phyloP scores from a whole-genome alignment of 2,113 vertebrate species.

The Illadopsis cleaveri region DNA sequence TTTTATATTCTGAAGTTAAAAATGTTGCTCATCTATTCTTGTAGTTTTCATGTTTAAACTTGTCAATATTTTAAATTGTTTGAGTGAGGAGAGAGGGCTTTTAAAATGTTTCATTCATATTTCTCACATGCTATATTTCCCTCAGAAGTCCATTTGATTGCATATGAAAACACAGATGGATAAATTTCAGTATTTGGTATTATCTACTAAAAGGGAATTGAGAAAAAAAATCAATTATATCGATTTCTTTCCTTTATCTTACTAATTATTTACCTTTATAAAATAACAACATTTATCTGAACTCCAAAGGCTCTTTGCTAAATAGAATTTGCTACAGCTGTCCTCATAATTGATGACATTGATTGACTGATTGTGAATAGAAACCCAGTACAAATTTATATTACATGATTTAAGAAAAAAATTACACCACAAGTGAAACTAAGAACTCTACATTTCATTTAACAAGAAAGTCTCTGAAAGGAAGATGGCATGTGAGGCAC shows the following conservation, averaged over 20 bases:
- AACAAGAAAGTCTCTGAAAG: background rate
- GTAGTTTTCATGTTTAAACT: background rate
- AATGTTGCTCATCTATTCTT: background rate
- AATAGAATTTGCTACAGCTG: background rate
- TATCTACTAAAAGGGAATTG: background rate
- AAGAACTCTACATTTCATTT: background rate
- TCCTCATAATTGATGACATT: background rate
- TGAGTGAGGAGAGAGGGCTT: background rate
- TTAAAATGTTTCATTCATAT: background rate
- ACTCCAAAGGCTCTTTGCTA: background rate
- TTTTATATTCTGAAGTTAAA: background rate
- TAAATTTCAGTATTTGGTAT: background rate
- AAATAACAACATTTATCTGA: background rate
- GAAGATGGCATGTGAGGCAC: background rate
- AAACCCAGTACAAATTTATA: background rate
- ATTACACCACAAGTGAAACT: background rate
- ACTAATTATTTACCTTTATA: background rate
- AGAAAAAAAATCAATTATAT: background rate
- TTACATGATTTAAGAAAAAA: background rate
- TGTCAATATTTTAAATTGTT: background rate
- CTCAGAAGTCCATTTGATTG: background rate
- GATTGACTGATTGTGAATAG: background rate
- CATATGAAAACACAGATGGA: background rate
- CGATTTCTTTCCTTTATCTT: background rate
- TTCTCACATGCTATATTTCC: background rate